Percentiles rank a stretch among this genome's conserved stretches.
phyloP scores from a whole-genome alignment of 1,140 invertebrate genomes.

The Solenopsis fugax region DNA sequence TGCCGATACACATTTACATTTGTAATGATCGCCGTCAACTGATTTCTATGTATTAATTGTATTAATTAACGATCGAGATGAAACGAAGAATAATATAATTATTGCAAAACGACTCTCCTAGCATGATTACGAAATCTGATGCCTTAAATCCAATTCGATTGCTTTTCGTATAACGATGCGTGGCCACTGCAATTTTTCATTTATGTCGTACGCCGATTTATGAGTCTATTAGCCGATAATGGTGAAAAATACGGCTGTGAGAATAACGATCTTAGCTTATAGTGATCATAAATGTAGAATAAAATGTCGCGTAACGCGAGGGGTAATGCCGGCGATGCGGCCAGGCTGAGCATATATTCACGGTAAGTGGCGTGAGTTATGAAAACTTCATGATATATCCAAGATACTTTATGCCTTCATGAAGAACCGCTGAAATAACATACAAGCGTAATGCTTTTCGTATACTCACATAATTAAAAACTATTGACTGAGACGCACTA shows the following conservation, averaged over 20 bases:
- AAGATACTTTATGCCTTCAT: slow-evolving; percentile 71
- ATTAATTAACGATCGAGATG: not conserved
- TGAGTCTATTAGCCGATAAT: slow-evolving; percentile 78
- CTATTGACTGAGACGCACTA: slow-evolving; percentile 36
- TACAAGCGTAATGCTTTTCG: slow-evolving; percentile 37
- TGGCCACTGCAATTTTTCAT: slow-evolving; percentile 74
- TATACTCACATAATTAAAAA: slow-evolving; percentile 64
- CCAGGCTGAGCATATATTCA: slow-evolving; percentile 70
- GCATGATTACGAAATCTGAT: slow-evolving; percentile 24
- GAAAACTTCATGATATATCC: slow-evolving; percentile 75
- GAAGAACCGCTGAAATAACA: slow-evolving; percentile 55
- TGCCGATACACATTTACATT: not conserved
- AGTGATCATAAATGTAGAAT: slow-evolving; percentile 78
- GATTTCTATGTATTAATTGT: not conserved
- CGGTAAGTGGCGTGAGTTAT: slow-evolving; percentile 75
- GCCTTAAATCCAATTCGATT: slow-evolving; percentile 54
- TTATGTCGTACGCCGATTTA: slow-evolving; percentile 75
- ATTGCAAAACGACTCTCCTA: not conserved
- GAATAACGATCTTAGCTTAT: slow-evolving; percentile 79
- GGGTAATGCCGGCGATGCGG: slow-evolving; percentile 63
- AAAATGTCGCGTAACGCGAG: slow-evolving; percentile 73
- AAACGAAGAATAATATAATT: not conserved
- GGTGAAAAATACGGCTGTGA: slow-evolving; percentile 75
- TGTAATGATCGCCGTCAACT: not conserved
- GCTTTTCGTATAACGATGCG: slow-evolving; percentile 62